Percentiles rank a stretch among this genome's conserved stretches.
Conservation (phyloP, 2,113 vertebrate genomes). For the Ivindomyrus marchei region DNA sequence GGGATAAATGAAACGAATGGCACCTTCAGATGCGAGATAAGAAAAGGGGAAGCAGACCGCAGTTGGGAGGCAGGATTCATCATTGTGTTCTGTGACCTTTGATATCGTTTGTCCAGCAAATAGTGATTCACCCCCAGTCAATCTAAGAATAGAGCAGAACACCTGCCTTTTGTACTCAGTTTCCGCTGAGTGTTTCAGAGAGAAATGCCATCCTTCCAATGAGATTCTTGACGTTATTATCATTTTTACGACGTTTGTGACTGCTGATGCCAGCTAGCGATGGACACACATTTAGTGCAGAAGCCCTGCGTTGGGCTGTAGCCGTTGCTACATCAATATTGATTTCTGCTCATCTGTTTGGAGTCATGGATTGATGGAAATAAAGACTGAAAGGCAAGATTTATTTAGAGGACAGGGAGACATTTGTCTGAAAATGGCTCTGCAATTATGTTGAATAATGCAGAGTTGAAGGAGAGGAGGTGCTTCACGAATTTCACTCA, state of each 20-base stretch:
- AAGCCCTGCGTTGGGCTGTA: neutral
- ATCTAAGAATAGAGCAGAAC: conserved; percentile 5
- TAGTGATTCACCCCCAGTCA: neutral
- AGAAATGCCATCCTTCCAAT: neutral
- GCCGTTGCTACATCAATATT: neutral
- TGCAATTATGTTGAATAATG: neutral
- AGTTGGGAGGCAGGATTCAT: neutral
- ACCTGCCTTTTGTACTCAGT: neutral
- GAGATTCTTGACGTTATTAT: neutral
- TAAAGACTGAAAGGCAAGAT: neutral
- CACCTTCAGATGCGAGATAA: neutral
- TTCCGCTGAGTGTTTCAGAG: neutral
- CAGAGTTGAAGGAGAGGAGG: neutral
- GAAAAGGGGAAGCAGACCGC: neutral
- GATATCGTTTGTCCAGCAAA: conserved; percentile 3
- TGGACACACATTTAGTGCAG: neutral
- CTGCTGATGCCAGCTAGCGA: neutral
- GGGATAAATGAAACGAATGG: neutral
- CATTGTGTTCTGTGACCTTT: neutral
- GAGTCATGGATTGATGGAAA: neutral
- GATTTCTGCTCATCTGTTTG: neutral
- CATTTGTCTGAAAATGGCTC: neutral
- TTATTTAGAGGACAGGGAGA: neutral
- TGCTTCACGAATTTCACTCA: neutral
- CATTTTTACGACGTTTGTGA: neutral